Evolutionary conservation across 1,140 invertebrate species (phyloP).

Genomic region (Saxidomus purpurata): DNA sequence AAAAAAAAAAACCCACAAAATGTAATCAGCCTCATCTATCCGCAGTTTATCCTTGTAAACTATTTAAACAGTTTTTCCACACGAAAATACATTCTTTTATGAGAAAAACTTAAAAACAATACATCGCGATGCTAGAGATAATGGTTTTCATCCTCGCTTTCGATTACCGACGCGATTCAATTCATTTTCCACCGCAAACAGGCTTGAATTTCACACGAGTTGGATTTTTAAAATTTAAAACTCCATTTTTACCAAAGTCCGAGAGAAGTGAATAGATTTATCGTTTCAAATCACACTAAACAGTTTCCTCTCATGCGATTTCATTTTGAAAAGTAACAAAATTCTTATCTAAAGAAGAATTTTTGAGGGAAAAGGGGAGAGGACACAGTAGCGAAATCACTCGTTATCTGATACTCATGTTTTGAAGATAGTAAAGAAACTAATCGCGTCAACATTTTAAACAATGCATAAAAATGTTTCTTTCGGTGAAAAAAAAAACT

Average conservation of each 20-base stretch:
- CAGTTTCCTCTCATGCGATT: slow-evolving; percentile 37
- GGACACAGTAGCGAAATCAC: slow-evolving; percentile 8
- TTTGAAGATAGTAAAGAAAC: background rate
- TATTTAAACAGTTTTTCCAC: background rate
- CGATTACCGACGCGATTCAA: background rate
- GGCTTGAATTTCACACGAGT: background rate
- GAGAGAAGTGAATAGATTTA: slow-evolving; percentile 22
- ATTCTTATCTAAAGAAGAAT: background rate
- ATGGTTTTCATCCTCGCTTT: background rate
- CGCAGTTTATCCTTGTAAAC: background rate
- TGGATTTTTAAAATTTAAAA: slow-evolving; percentile 39
- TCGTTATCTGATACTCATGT: background rate
- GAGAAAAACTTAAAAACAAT: background rate
- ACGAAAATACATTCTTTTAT: background rate
- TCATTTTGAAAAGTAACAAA: slow-evolving; percentile 5
- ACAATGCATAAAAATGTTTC: background rate
- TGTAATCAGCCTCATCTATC: background rate
- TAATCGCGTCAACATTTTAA: background rate
- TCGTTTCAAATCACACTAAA: background rate
- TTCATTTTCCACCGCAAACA: background rate
- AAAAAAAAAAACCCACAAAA: background rate
- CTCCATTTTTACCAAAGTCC: background rate
- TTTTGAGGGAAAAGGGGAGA: background rate
- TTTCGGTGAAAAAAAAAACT: background rate
- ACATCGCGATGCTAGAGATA: background rate